Evolutionary conservation across 2,113 vertebrate genomes (phyloP), one percentile per base, ranked within the genome.

Genomic region (Aleadryas rufinucha): DNA sequence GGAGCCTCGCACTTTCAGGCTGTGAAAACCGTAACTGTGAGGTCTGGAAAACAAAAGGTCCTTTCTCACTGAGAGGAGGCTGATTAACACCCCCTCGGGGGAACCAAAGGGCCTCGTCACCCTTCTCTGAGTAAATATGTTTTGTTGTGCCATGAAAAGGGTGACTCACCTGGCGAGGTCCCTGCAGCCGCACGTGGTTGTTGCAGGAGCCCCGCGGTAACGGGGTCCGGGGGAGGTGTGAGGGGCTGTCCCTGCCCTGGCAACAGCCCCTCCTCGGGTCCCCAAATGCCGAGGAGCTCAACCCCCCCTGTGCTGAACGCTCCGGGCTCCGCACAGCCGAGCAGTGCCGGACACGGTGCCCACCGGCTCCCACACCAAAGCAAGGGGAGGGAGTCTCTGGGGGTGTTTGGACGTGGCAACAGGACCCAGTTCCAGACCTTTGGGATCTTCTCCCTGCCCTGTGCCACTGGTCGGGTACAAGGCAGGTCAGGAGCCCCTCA

Each of bases 121-220:
- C 20, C 5, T n/a, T 18, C 77, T 95, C 77, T 95, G 94, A 91
- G 85, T 86, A 89, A 94, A 76, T 2, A 18, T 4, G 21, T 52
- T 79, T 63, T 69, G 59, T 31, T 69, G 39, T 53, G 85, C 82
- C 76, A 11, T 47, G 61, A 27, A 57, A 15, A 49, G 31, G 35
- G 71, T 97, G 97, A 97, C 60, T 96, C 97, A 97, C 93, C 96
- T 79, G 79, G 77, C 7, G 20, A 61, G 92, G 65, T 41, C 61
- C 63, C 61, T 7, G 59, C 69, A 23, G 84, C 70, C 1, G 0
- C 85, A 69, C 39, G 44, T 74, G 94, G 84, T 64, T 26, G 14
- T 7, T 37, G 0, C 26, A 47, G 11, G 2, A 54, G 56, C 74
- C 84, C 80, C 4, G 33, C 1, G 1, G 47, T 4, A 2, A 10